phyloP scores from a whole-genome alignment of 1,140 invertebrate species.

The Paraescarpia echinospica region DNA sequence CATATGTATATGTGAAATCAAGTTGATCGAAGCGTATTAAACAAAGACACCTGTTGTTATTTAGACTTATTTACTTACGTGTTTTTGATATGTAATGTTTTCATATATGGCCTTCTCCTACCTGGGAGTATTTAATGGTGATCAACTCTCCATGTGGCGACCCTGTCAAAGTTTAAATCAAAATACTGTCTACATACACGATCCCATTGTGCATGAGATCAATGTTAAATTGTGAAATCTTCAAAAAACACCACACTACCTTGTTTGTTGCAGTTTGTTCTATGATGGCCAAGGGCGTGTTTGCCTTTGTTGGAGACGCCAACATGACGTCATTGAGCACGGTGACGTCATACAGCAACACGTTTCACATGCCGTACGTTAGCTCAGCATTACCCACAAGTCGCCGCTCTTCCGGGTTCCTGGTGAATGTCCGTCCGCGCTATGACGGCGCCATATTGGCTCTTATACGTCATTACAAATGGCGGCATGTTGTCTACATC shows the following conservation, averaged over 20 bases:
- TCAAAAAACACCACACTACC: background rate
- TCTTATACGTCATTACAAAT: slow-evolving; percentile 86
- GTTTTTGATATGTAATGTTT: too few species aligned
- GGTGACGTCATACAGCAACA: slow-evolving; percentile 91
- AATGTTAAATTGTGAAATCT: background rate
- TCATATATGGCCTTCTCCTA: too few species aligned
- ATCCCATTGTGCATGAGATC: background rate
- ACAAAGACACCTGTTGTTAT: too few species aligned
- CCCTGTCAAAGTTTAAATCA: too few species aligned
- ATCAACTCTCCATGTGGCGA: too few species aligned
- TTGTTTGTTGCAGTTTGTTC: slow-evolving; percentile 77
- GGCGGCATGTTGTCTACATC: slow-evolving; percentile 90
- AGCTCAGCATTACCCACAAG: slow-evolving; percentile 57
- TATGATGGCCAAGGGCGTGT: slow-evolving; percentile 86
- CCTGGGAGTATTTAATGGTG: too few species aligned
- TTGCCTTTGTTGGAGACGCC: slow-evolving; percentile 86
- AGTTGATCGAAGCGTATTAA: too few species aligned
- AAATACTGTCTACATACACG: background rate
- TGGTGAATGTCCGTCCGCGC: slow-evolving; percentile 73
- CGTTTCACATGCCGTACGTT: slow-evolving; percentile 93
- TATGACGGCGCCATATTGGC: slow-evolving; percentile 92
- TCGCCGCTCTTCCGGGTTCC: background rate
- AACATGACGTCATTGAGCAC: slow-evolving; percentile 91
- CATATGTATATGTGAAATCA: too few species aligned
- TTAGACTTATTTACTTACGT: too few species aligned